phyloP scores from a whole-genome alignment of 2,888 invertebrate genomes.

The Agrotis ipsilon region DNA sequence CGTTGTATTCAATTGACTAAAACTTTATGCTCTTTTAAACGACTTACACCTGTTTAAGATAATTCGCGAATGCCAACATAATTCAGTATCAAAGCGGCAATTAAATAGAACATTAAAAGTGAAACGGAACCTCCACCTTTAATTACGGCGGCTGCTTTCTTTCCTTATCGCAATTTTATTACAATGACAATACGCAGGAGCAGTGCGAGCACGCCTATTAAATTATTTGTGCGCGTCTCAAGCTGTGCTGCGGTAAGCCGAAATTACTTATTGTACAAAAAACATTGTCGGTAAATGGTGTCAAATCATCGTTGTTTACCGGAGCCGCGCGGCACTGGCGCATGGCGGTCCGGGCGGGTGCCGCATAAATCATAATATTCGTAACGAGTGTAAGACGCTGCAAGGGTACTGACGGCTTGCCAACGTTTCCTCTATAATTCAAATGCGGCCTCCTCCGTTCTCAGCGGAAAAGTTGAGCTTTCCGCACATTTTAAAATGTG shows the following conservation, averaged over 20 bases:
- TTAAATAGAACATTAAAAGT: slow-evolving; percentile 79
- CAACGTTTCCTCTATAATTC: slow-evolving; percentile 71
- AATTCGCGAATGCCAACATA: slow-evolving; percentile 69
- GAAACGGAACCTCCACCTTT: slow-evolving; percentile 81
- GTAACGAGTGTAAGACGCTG: slow-evolving; percentile 73
- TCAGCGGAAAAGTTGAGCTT: slow-evolving; percentile 68
- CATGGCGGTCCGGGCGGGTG: slow-evolving; percentile 59
- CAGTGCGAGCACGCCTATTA: slow-evolving; percentile 82
- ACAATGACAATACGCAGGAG: slow-evolving; percentile 86
- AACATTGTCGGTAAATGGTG: slow-evolving; percentile 77
- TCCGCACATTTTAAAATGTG: slow-evolving; percentile 66
- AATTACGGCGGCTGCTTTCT: slow-evolving; percentile 85
- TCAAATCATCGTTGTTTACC: slow-evolving; percentile 81
- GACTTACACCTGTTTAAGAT: slow-evolving; percentile 67
- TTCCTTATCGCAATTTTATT: slow-evolving; percentile 87
- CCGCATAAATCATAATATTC: slow-evolving; percentile 80
- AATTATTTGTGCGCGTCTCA: slow-evolving; percentile 79
- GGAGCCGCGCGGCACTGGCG: slow-evolving; percentile 33
- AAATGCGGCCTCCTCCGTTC: slow-evolving; percentile 68
- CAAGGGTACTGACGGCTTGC: slow-evolving; percentile 63
- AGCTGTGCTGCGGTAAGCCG: slow-evolving; percentile 58
- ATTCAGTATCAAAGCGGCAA: slow-evolving; percentile 75
- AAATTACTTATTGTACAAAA: slow-evolving; percentile 72
- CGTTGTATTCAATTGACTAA: slow-evolving; percentile 55
- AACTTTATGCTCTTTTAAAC: slow-evolving; percentile 56